Evolutionary conservation across 2,888 invertebrate species (phyloP).

Genomic region (Drosophila mayaguana): DNA sequence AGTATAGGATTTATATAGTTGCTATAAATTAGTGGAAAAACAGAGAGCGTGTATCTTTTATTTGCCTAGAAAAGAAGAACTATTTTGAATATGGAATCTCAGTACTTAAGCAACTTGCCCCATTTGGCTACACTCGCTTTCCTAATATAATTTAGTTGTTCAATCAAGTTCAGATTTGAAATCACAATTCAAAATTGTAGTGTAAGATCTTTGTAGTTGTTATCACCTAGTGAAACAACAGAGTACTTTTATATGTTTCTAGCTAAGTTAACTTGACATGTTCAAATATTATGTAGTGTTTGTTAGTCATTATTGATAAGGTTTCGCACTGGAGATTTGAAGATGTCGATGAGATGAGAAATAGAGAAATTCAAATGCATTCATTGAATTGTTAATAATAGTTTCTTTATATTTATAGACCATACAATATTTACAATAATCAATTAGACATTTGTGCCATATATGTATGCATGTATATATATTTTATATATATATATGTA

Average conservation of each 20-base stretch:
- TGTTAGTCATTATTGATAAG: constrained; percentile 26
- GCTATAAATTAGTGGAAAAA: too few relatives aligned
- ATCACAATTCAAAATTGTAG: not conserved
- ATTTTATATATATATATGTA: constrained; percentile 18
- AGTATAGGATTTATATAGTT: too few relatives aligned
- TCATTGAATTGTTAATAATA: constrained; percentile 20
- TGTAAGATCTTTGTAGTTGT: not conserved
- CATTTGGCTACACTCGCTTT: not conserved
- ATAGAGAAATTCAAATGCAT: not conserved
- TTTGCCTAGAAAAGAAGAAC: too few relatives aligned
- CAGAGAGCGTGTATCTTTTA: too few relatives aligned
- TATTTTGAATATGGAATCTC: not conserved
- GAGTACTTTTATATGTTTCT: not conserved
- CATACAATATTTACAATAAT: constrained; percentile 74
- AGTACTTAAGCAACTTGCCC: not conserved
- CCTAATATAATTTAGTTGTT: not conserved
- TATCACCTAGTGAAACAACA: not conserved
- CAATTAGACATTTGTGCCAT: constrained; percentile 63
- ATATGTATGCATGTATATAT: constrained; percentile 31
- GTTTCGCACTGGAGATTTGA: constrained; percentile 1
- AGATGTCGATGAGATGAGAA: not conserved
- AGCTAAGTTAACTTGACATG: not conserved
- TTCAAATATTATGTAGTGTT: constrained; percentile 2
- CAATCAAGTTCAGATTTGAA: not conserved
- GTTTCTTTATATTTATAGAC: constrained; percentile 52